phyloP scores from a whole-genome alignment of 1,140 invertebrate species.

The Drosophila subobscura region DNA sequence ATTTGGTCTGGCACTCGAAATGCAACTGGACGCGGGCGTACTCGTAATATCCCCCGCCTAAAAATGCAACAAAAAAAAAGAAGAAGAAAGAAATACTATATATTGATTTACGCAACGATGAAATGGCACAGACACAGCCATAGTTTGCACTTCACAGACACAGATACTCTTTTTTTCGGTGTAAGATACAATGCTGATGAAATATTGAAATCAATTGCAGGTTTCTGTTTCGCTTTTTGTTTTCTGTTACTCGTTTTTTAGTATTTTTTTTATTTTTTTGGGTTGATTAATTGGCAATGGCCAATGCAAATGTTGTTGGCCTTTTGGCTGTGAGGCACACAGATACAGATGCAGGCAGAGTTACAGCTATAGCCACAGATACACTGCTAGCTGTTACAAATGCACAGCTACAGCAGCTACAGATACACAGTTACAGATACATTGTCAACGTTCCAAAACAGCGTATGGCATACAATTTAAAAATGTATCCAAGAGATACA shows the following conservation, averaged over 20 bases:
- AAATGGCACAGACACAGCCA: constrained; percentile 50
- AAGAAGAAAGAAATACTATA: constrained; percentile 8
- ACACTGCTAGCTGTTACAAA: constrained; percentile 9
- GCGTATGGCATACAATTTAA: constrained; percentile 72
- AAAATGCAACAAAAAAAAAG: constrained; percentile 2
- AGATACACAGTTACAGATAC: constrained; percentile 26
- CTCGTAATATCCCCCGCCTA: constrained; percentile 7
- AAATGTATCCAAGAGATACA: constrained; percentile 78
- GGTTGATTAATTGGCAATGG: constrained; percentile 72
- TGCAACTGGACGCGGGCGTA: constrained; percentile 46
- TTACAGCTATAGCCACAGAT: constrained; percentile 8
- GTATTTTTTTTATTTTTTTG: constrained; percentile 1
- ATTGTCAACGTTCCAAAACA: constrained; percentile 73
- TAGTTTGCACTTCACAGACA: constrained; percentile 21
- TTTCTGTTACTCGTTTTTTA: constrained; percentile 31
- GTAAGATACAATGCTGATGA: constrained; percentile 58
- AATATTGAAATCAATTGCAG: constrained; percentile 74
- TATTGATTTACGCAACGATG: constrained; percentile 70
- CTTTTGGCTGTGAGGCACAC: constrained; percentile 48
- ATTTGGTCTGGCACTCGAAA: constrained; percentile 39
- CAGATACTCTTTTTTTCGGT: constrained; percentile 43
- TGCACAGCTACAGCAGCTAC: constrained; percentile 15
- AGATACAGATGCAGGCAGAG: constrained; percentile 18
- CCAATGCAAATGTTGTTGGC: constrained; percentile 73
- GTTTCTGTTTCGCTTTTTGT: constrained; percentile 12